Conservation (phyloP, 2,797 vertebrate species). For the Podarcis lilfordi region DNA sequence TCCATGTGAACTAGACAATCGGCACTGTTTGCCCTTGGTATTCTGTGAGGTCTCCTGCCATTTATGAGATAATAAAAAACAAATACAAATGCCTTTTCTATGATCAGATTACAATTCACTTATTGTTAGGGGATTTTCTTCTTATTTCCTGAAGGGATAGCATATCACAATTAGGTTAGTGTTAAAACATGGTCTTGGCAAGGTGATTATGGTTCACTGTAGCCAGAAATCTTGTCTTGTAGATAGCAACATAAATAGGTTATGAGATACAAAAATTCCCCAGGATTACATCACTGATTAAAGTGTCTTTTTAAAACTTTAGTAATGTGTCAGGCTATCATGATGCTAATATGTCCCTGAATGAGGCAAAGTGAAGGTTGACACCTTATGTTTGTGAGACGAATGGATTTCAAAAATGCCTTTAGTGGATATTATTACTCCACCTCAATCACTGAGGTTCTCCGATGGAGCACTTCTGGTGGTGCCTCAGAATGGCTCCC, state of each 20-base stretch:
- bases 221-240: not conserved
- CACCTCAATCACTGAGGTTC: too few relatives aligned
- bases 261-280: not conserved
- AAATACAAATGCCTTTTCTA: conserved; percentile 39
- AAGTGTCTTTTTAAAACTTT: not conserved
- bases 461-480: too few relatives aligned
- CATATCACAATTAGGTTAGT: not conserved
- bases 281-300: not conserved
- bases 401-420: not conserved
- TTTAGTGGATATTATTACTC: not conserved
- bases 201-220: not conserved
- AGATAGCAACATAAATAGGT: not conserved
- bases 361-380: not conserved
- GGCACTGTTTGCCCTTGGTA: conserved; percentile 35
- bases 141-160: not conserved
- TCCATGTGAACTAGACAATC: conserved; percentile 32
- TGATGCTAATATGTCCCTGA: not conserved
- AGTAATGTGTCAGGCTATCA: not conserved
- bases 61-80: conserved; percentile 47
- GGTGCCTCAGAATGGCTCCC: too few relatives aligned
- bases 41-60: conserved; percentile 11
- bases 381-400: not conserved
- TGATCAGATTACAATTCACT: conserved; percentile 43
- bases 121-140: conserved; percentile 32
- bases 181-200: conserved; percentile 4